Evolutionary conservation across 2,113 vertebrate species (phyloP), one percentile per base, ranked within the genome.

Genomic region (Falco punctatus): DNA sequence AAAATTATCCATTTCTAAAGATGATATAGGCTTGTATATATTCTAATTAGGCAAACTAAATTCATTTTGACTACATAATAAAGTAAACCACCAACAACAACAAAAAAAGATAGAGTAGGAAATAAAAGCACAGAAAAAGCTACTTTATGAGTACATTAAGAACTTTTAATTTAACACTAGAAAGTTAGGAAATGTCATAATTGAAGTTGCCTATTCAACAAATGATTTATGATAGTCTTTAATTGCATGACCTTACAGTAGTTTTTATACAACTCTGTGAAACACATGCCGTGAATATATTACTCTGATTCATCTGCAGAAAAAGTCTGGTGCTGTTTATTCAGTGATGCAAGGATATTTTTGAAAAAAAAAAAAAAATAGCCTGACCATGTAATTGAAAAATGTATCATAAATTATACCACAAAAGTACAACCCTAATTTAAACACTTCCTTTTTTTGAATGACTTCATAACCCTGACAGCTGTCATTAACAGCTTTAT

Each of bases 41-140:
- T 92, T 79, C 73, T 93, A 96, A 81, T 94, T 94, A 92, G 46
- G 62, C 33, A 95, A 69, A 84, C 30, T 70, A 82, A 72, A 92
- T 93, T 83, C 5, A 94, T 88, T 95, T 85, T 86, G 32, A 81
- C 93, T 90, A 40, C 42, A 71, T 80, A 73, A 94, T 93, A 96
- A 89, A 91, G 26, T 48, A 91, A 95, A 90, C 14, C 24, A 40
- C 38, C 38, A 38, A 5, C 38, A 38, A 38, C 38, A 92, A 61
- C 30, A 85, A 88, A 80, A 92, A 87, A 81, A 70, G 9, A 15
- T 72, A 35, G 92, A 91, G 26, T 59, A 62, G 32, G 32, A 90
- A 88, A 66, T 70, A 85, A 90, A 21, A 59, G 30, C 27, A 58
- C 21, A 84, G 51, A 38, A 78, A 69, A 86, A 74, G 5, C 40